Evolutionary conservation across 2,113 vertebrate genomes (phyloP).

Genomic region (Edolisoma coerulescens): DNA sequence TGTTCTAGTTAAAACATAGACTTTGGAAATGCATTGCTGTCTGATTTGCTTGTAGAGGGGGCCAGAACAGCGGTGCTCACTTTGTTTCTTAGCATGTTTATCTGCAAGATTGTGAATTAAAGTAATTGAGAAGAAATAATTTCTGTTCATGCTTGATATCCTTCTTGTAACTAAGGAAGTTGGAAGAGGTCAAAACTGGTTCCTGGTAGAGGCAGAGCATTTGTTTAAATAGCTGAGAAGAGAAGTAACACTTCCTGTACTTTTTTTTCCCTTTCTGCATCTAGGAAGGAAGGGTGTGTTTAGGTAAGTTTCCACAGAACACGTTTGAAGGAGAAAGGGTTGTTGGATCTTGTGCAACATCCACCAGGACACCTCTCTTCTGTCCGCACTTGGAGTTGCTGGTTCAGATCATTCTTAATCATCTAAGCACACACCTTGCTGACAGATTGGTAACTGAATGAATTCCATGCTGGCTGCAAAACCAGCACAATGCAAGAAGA

Average conservation of each 20-base stretch:
- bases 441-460: not conserved
- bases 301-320: not conserved
- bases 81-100: not conserved
- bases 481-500: not conserved
- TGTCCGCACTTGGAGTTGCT: not conserved
- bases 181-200: not conserved
- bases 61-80: not conserved
- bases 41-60: not conserved
- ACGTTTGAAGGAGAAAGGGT: not conserved
- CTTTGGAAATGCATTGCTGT: not conserved
- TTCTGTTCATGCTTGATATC: not conserved
- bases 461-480: not conserved
- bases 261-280: not conserved
- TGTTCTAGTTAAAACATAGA: not conserved
- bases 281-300: not conserved
- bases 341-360: not conserved
- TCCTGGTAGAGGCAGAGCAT: not conserved
- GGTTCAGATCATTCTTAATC: not conserved
- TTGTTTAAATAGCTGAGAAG: not conserved
- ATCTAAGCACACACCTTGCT: not conserved
- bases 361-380: not conserved
- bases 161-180: not conserved
- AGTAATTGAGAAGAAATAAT: not conserved
- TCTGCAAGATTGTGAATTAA: not conserved
- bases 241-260: not conserved